These are phyloP conservation scores for Adelphocoris suturalis DNA, from an alignment of 2,888 invertebrate genomes.

Conservation along the genomic window DNA sequence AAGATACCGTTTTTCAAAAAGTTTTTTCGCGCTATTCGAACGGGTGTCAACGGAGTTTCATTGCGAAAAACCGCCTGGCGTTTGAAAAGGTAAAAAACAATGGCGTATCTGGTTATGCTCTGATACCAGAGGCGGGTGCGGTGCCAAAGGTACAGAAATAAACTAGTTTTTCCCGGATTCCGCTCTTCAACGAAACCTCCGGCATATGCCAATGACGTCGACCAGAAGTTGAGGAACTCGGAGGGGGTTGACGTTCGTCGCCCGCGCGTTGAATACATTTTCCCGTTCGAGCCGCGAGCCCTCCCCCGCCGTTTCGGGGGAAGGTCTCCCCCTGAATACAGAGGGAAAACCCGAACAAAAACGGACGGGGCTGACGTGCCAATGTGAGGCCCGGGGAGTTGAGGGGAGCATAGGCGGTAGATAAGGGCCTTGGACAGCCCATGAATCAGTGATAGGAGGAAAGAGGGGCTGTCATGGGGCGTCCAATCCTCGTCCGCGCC, in stretches of 20 bases:
- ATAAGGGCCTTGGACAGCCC: conserved; percentile 49
- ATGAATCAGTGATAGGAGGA: conserved; percentile 50
- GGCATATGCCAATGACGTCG: background rate
- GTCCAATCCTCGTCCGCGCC: conserved; percentile 51
- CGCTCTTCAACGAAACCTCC: background rate
- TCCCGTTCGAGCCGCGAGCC: background rate
- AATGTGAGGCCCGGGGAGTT: background rate
- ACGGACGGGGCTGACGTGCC: conserved; percentile 23
- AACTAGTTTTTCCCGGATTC: conserved; percentile 68
- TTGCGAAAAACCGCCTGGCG: background rate
- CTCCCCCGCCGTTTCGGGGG: background rate
- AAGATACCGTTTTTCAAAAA: too few species aligned
- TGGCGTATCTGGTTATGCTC: conserved; percentile 24
- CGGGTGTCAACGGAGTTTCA: background rate
- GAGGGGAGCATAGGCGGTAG: conserved; percentile 26
- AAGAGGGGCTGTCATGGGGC: conserved; percentile 43
- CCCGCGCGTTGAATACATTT: conserved; percentile 60
- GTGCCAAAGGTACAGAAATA: conserved; percentile 37
- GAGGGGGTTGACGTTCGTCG: background rate
- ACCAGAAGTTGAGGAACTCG: background rate
- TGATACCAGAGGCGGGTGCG: background rate
- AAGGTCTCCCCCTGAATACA: conserved; percentile 3
- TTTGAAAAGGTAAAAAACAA: conserved; percentile 3
- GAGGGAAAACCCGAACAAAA: conserved; percentile 40
- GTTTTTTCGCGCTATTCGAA: too few species aligned